A percentile compares a stretch with the other conserved stretches of the same genome.
These are phyloP conservation scores for Synchiropus splendidus DNA, from an alignment of 2,113 vertebrate species.

Conservation along the genomic window DNA sequence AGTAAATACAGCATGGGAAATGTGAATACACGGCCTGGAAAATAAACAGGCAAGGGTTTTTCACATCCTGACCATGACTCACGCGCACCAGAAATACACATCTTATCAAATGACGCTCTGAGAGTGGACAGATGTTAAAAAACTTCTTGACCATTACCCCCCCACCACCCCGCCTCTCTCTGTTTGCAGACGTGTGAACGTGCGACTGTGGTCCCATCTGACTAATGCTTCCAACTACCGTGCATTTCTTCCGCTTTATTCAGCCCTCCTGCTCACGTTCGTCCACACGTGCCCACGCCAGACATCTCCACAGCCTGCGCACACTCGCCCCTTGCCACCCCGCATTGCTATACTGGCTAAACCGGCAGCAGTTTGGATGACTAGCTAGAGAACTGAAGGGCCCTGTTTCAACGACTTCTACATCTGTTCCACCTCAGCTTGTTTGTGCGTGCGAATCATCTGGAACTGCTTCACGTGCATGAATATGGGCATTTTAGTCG, in stretches of 20 bases:
- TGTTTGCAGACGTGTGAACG: slow-evolving; percentile 34
- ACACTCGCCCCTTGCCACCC: not conserved
- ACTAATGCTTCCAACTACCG: slow-evolving; percentile 42
- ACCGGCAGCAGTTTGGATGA: slow-evolving; percentile 26
- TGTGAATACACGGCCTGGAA: too few species aligned
- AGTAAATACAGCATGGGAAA: too few species aligned
- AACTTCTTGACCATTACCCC: slow-evolving; percentile 21
- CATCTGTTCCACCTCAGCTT: slow-evolving; percentile 29
- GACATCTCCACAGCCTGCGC: not conserved
- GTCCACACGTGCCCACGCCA: slow-evolving; percentile 25
- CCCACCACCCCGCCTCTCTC: slow-evolving; percentile 4
- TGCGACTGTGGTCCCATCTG: slow-evolving; percentile 43
- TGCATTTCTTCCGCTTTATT: slow-evolving; percentile 36
- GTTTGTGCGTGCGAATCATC: too few species aligned
- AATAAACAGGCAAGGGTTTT: too few species aligned
- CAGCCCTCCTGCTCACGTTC: slow-evolving; percentile 37
- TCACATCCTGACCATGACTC: slow-evolving; percentile 5
- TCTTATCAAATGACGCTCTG: slow-evolving; percentile 7
- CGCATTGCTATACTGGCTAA: slow-evolving; percentile 11
- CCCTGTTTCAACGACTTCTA: slow-evolving; percentile 20
- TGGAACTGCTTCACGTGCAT: too few species aligned
- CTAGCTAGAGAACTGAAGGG: slow-evolving; percentile 21
- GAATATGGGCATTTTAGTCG: too few species aligned
- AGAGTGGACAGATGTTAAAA: slow-evolving; percentile 6
- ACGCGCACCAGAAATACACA: slow-evolving; percentile 8